These are phyloP conservation scores for Salvelinus namaycush DNA, from an alignment of 2,113 vertebrate species.

Conservation along the genomic window DNA sequence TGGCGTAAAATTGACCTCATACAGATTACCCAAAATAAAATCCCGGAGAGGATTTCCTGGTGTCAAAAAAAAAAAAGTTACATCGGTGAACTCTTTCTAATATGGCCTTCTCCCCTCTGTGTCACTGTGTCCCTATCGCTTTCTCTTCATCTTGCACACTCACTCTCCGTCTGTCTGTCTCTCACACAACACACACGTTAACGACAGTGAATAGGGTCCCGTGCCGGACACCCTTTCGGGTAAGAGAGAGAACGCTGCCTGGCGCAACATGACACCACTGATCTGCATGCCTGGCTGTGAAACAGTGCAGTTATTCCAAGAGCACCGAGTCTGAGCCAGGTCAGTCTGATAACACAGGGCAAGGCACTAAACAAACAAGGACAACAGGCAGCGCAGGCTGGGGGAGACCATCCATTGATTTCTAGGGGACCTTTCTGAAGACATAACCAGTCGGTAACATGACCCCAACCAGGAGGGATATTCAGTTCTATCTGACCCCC, in stretches of 20 bases:
- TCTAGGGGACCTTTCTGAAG: neutral
- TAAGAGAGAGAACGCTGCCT: constrained; percentile 27
- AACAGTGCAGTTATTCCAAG: constrained; percentile 43
- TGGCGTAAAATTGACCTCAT: no score
- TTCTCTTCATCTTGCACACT: neutral
- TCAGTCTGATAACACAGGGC: no score
- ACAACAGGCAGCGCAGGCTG: neutral
- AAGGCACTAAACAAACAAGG: neutral
- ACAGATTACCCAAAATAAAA: no score
- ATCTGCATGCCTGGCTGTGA: constrained; percentile 25
- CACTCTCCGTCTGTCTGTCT: neutral
- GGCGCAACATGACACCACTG: constrained; percentile 50
- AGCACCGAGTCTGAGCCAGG: constrained; percentile 13
- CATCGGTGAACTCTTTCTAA: constrained; percentile 7
- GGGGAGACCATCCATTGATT: neutral
- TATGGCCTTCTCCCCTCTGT: neutral
- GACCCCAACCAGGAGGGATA: constrained; percentile 29
- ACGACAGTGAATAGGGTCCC: constrained; percentile 41
- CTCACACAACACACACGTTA: neutral
- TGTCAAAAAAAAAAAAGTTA: no score
- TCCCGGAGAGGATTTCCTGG: no score
- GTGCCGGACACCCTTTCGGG: constrained; percentile 59
- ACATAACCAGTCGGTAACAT: constrained; percentile 26
- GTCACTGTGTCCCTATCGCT: constrained; percentile 7
- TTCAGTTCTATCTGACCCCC: constrained; percentile 39